Percentiles rank a stretch among this genome's conserved stretches.
phyloP scores from a whole-genome alignment of 1,140 invertebrate genomes.

The Drosophila rhopaloa region DNA sequence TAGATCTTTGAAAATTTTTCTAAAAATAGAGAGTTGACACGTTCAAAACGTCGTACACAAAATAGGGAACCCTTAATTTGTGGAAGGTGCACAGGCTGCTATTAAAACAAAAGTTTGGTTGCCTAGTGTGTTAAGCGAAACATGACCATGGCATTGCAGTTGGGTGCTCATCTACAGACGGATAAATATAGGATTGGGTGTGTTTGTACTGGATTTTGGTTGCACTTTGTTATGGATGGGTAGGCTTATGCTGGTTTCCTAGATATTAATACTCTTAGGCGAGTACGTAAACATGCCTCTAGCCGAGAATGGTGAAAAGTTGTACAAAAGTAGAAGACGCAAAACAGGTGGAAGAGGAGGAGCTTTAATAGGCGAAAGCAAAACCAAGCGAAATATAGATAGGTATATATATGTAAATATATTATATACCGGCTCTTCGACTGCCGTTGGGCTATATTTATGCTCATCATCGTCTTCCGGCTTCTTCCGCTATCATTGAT shows the following conservation, averaged over 20 bases:
- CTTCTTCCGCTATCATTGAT: slow-evolving; percentile 76
- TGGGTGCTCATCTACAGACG: slow-evolving; percentile 43
- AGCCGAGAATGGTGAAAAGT: slow-evolving; percentile 51
- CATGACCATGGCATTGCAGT: slow-evolving; percentile 65
- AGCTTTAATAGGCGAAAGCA: slow-evolving; percentile 64
- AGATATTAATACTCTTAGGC: slow-evolving; percentile 68
- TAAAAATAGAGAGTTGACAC: no score
- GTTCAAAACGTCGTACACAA: neutral
- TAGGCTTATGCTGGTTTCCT: slow-evolving; percentile 53
- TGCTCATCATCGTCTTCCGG: slow-evolving; percentile 76
- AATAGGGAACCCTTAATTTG: neutral
- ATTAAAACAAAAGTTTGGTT: slow-evolving; percentile 5
- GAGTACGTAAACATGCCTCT: slow-evolving; percentile 76
- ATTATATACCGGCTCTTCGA: slow-evolving; percentile 87
- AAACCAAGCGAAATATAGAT: slow-evolving; percentile 68
- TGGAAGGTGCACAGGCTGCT: neutral
- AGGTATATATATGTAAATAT: slow-evolving; percentile 55
- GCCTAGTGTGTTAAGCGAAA: slow-evolving; percentile 58
- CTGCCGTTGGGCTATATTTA: slow-evolving; percentile 88
- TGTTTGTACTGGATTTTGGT: slow-evolving; percentile 22
- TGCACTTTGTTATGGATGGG: slow-evolving; percentile 17
- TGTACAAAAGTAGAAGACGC: slow-evolving; percentile 40
- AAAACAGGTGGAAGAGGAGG: slow-evolving; percentile 45
- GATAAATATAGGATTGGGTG: slow-evolving; percentile 21
- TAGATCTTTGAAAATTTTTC: no score